These are phyloP conservation scores for Myxocyprinus asiaticus DNA, from an alignment of 2,113 vertebrate genomes.

Conservation along the genomic window DNA sequence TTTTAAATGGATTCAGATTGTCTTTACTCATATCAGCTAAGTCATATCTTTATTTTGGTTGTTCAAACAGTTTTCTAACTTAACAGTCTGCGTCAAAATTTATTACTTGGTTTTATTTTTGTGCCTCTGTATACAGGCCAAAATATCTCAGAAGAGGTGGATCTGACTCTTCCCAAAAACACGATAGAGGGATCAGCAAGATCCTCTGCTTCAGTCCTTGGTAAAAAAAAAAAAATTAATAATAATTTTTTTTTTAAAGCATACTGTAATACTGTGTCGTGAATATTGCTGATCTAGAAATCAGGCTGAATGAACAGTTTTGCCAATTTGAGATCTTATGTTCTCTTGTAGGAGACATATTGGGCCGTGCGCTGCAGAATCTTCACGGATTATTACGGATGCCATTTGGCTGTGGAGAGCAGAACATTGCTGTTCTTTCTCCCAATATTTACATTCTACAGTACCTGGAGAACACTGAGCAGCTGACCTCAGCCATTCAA, in stretches of 20 bases:
- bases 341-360: conserved; percentile 72
- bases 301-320: too few species aligned
- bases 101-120: background rate
- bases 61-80: background rate
- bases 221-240: conserved; percentile 65
- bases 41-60: background rate
- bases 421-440: conserved; percentile 81
- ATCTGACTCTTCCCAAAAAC: conserved; percentile 52
- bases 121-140: conserved; percentile 20
- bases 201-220: conserved; percentile 77
- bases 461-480: conserved; percentile 75
- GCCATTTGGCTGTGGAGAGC: conserved; percentile 82
- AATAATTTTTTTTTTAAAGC: too few species aligned
- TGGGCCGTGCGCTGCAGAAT: conserved; percentile 76
- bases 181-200: conserved; percentile 72
- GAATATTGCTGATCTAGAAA: too few species aligned
- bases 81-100: background rate
- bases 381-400: conserved; percentile 75
- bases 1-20: background rate
- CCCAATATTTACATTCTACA: conserved; percentile 79
- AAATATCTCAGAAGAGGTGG: conserved; percentile 18
- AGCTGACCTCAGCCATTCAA: conserved; percentile 50
- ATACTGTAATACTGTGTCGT: background rate
- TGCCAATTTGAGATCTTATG: background rate
- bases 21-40: too few species aligned